Conservation (phyloP, 1,140 invertebrate genomes). For the Diuraphis noxia region DNA sequence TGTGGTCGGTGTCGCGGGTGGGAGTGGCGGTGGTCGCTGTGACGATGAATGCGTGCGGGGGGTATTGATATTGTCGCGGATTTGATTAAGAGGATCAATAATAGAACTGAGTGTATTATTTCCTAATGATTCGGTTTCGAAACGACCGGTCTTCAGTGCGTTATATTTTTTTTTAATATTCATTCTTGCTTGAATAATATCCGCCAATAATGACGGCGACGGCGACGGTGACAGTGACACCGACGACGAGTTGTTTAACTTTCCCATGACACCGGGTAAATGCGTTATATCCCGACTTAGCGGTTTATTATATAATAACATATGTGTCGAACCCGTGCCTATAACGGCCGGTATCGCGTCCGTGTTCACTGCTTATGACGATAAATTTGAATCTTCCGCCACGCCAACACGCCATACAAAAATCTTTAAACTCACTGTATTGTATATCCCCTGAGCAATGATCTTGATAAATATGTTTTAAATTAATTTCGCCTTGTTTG, state of each 20-base stretch:
- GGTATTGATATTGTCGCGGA: background rate
- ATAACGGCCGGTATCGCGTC: background rate
- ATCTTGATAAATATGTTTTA: background rate
- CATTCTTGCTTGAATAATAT: background rate
- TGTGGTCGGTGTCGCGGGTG: no score
- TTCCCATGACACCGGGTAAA: background rate
- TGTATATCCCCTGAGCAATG: background rate
- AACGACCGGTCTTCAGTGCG: background rate
- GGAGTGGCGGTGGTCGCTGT: no score
- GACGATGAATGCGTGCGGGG: no score
- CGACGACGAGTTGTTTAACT: background rate
- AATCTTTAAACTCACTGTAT: background rate
- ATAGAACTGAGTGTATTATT: background rate
- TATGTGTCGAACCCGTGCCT: no score
- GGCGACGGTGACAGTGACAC: no score
- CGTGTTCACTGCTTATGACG: background rate
- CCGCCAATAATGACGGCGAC: background rate
- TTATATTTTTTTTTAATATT: conserved; percentile 22
- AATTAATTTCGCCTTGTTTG: conserved; percentile 3
- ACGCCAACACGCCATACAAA: background rate
- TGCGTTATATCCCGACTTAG: background rate
- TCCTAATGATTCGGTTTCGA: background rate
- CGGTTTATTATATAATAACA: background rate
- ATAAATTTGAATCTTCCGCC: background rate
- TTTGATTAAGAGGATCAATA: conserved; percentile 7